A percentile compares a stretch with the other conserved stretches of the same genome.
These are phyloP conservation scores for Kryphioiulus occultus DNA, from an alignment of 2,888 invertebrate species.

Conservation along the genomic window DNA sequence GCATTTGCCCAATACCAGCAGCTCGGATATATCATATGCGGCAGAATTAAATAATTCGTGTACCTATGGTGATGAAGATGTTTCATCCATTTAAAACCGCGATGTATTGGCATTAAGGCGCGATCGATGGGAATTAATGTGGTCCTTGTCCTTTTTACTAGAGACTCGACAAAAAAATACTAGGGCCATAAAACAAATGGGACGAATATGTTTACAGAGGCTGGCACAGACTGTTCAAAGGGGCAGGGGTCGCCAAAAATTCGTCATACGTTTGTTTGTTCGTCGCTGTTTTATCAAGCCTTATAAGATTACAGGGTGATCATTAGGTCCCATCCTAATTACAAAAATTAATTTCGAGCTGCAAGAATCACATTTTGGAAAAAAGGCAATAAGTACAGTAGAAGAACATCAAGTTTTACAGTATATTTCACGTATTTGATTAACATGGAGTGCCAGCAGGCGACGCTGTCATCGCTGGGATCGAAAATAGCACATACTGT, in stretches of 20 bases:
- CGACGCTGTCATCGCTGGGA: too few species aligned
- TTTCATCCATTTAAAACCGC: neutral
- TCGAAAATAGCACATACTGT: too few species aligned
- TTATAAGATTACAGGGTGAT: too few species aligned
- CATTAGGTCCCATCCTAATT: too few species aligned
- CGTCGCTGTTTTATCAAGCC: neutral
- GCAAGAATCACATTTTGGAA: too few species aligned
- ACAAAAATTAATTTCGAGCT: too few species aligned
- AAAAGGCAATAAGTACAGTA: too few species aligned
- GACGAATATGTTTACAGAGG: neutral
- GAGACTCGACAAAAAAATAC: neutral
- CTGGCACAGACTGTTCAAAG: neutral
- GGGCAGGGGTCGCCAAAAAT: neutral
- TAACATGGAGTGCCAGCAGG: too few species aligned
- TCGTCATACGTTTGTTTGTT: neutral
- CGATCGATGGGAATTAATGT: slow-evolving; percentile 35
- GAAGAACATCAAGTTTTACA: too few species aligned
- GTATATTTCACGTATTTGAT: too few species aligned
- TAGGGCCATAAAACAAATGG: neutral
- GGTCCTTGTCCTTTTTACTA: neutral
- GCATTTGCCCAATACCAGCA: neutral
- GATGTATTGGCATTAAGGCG: neutral
- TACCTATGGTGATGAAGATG: slow-evolving; percentile 4
- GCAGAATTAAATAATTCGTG: slow-evolving; percentile 31
- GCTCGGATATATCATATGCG: neutral